These are phyloP conservation scores for Planiliza haematocheilus DNA, from an alignment of 2,113 vertebrate genomes.

Conservation along the genomic window DNA sequence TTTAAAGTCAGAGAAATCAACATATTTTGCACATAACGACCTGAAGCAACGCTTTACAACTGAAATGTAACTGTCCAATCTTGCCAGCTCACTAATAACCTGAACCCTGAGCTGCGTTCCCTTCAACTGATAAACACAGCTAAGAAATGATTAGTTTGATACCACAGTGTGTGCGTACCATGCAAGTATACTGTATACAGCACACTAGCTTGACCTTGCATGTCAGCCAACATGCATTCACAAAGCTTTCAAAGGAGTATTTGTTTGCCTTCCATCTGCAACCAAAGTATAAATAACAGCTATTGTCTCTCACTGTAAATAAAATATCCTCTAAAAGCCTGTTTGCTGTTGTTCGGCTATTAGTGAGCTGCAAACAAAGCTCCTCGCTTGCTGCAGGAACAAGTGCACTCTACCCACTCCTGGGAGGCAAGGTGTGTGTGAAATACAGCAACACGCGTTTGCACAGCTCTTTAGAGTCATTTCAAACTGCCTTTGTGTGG, in stretches of 20 bases:
- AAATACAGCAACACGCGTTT: constrained; percentile 48
- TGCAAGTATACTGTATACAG: constrained; percentile 5
- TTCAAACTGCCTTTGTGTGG: constrained; percentile 47
- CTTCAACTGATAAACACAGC: background rate
- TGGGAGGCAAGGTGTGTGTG: constrained; percentile 62
- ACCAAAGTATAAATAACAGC: constrained; percentile 63
- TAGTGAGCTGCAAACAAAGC: constrained; percentile 67
- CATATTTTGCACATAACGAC: background rate
- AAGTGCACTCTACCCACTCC: constrained; percentile 70
- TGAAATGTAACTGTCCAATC: background rate
- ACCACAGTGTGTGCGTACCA: background rate
- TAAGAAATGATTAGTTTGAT: background rate
- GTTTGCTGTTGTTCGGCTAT: constrained; percentile 53
- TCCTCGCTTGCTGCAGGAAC: constrained; percentile 34
- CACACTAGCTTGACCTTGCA: background rate
- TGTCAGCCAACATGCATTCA: constrained; percentile 11
- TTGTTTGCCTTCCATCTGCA: constrained; percentile 20
- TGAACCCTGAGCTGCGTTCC: background rate
- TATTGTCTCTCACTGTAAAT: constrained; percentile 64
- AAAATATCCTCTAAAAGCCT: constrained; percentile 62
- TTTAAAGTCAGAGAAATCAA: background rate
- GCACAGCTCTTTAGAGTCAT: constrained; percentile 45
- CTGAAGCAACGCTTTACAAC: background rate
- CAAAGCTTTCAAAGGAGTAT: constrained; percentile 55
- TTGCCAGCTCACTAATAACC: background rate